Conservation (phyloP, 30 jellyfish, hydroid and myxozoan genomes). For the Mastigias papua region DNA sequence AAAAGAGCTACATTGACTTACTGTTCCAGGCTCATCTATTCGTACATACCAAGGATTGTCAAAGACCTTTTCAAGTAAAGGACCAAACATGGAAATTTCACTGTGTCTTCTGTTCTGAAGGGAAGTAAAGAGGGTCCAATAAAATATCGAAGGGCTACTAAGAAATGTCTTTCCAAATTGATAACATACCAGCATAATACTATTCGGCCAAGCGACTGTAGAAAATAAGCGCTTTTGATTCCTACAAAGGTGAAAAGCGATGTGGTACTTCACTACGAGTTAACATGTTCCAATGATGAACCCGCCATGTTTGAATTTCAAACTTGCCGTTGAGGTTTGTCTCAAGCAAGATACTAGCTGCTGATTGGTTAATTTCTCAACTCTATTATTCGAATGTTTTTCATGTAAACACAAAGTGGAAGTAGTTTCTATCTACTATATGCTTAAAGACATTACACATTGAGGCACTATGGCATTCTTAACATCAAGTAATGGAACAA, state of each 20-base stretch:
- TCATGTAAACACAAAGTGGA: too few species aligned
- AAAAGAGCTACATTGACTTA: too few species aligned
- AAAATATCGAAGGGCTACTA: background rate
- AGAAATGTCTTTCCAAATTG: background rate
- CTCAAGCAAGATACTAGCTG: constrained; percentile 11
- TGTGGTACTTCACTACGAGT: background rate
- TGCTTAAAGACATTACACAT: too few species aligned
- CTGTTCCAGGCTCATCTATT: too few species aligned
- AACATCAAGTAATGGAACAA: too few species aligned
- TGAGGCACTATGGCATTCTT: too few species aligned
- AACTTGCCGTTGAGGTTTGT: constrained; percentile 58
- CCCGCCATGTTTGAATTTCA: constrained; percentile 68
- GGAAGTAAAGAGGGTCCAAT: background rate
- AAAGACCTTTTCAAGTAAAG: too few species aligned
- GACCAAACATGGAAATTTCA: background rate
- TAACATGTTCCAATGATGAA: background rate
- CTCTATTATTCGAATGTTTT: too few species aligned
- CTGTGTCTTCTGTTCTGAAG: background rate
- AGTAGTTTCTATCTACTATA: too few species aligned
- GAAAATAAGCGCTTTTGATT: background rate
- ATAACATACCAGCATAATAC: constrained; percentile 7
- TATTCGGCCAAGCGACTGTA: background rate
- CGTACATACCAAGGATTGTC: too few species aligned
- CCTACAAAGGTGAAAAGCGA: background rate
- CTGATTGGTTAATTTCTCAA: constrained; percentile 64